phyloP scores from a whole-genome alignment of 2,113 vertebrate species.

The Gopherus flavomarginatus region DNA sequence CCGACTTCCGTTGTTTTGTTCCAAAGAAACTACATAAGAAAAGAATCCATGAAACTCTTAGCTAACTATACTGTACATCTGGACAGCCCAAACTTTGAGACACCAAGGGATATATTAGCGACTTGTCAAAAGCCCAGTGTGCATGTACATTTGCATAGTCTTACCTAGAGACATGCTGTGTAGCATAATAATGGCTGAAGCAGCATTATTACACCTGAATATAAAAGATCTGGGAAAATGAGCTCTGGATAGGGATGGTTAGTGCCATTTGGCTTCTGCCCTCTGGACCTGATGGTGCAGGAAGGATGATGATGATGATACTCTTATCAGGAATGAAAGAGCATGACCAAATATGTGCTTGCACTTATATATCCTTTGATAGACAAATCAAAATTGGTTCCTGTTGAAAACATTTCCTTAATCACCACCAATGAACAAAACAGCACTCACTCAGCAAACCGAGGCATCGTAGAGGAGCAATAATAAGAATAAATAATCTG shows the following conservation, averaged over 20 bases:
- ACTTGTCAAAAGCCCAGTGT: background rate
- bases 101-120: accelerated
- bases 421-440: background rate
- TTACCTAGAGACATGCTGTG: background rate
- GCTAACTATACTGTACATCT: accelerated
- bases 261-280: background rate
- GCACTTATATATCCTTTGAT: background rate
- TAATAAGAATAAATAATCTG: background rate
- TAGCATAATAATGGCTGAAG: background rate
- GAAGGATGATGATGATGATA: background rate
- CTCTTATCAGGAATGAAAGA: background rate
- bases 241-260: background rate
- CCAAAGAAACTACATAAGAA: background rate
- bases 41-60: background rate
- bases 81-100: background rate
- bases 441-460: accelerated
- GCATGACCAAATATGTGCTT: accelerated
- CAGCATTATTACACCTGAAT: background rate
- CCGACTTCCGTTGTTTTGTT: background rate
- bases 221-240: background rate
- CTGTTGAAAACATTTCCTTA: background rate
- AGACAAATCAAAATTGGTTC: background rate
- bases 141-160: background rate
- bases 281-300: background rate
- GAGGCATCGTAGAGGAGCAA: background rate